Evolutionary conservation across 2,888 invertebrate genomes (phyloP), one percentile per base, ranked within the genome.

Genomic region (Caradrina clavipalpis): DNA sequence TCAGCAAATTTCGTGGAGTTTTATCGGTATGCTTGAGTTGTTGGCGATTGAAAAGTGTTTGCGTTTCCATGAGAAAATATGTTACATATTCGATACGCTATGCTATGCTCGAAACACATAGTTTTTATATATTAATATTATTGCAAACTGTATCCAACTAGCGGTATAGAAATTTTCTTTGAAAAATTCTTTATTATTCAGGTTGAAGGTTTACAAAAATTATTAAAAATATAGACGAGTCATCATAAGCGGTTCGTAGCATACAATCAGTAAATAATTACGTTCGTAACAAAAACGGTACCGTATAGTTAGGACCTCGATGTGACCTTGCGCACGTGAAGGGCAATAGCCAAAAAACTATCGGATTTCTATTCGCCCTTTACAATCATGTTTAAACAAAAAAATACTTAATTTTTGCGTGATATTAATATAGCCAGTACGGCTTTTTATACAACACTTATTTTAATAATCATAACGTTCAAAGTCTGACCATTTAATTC

Each of bases 321-420:
- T n/a, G 53, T 53, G 71, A 69, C 80, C 78, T 76, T 55, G 78
- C 47, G 35, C 60, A 42, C 62, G 31, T 61, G 71, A 75, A 78
- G 69, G 72, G 61, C 78, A 62, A 19, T 10, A 35, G 45, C n/a
- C 11, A 67, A 66, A 79, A 69, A 69, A 21, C 60, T 55, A 64
- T 35, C 26, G 19, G 60, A 49, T 59, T 62, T 67, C n/a, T 42
- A 59, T 59, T 19, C 11, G 59, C 47, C 51, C 53, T 73, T 64
- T 50, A 35, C 15, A 39, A 54, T 35, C 21, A 31, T 53, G 5
- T 22, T 45, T 61, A 5, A 35, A 42, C 17, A 45, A 61, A 55
- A 39, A 51, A 13, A 51, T 10, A 26, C 1, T 39, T 10, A 26
- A 8, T 26, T 26, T 31, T 39, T 39, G 47, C n/a, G 22, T 60